Conservation (phyloP, 2,797 vertebrate genomes). For the Momotus momota region DNA sequence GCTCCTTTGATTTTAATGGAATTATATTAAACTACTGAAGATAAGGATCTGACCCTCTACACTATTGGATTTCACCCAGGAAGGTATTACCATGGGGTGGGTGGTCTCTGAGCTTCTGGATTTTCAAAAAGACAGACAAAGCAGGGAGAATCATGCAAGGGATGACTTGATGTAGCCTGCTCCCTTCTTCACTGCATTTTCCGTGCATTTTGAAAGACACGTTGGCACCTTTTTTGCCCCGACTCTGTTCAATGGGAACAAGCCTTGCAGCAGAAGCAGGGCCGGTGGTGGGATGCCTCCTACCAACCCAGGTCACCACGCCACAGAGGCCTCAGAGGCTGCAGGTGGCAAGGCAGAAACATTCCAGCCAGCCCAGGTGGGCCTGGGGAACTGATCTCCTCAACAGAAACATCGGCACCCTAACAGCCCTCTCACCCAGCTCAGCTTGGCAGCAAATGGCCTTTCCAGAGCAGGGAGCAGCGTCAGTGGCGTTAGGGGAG, state of each 20-base stretch:
- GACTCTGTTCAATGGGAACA: neutral
- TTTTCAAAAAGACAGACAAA: neutral
- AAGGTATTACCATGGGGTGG: neutral
- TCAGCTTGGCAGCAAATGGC: neutral
- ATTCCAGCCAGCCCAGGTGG: neutral
- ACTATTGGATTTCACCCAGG: neutral
- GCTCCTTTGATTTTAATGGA: neutral
- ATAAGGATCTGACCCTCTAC: neutral
- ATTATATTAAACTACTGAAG: neutral
- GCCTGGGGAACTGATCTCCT: neutral
- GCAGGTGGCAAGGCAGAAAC: neutral
- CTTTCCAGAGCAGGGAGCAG: neutral
- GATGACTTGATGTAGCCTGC: neutral
- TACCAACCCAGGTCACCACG: neutral
- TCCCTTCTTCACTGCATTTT: neutral
- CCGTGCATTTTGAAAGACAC: neutral
- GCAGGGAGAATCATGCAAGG: neutral
- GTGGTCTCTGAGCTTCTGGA: neutral
- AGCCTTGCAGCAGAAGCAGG: neutral
- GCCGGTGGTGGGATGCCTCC: accelerated
- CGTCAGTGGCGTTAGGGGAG: neutral
- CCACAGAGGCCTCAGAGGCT: neutral
- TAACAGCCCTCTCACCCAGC: neutral
- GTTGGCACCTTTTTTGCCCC: neutral
- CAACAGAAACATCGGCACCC: neutral